Conservation (phyloP, 2,797 vertebrate species). For the Parauchenoglanis punctatus region DNA sequence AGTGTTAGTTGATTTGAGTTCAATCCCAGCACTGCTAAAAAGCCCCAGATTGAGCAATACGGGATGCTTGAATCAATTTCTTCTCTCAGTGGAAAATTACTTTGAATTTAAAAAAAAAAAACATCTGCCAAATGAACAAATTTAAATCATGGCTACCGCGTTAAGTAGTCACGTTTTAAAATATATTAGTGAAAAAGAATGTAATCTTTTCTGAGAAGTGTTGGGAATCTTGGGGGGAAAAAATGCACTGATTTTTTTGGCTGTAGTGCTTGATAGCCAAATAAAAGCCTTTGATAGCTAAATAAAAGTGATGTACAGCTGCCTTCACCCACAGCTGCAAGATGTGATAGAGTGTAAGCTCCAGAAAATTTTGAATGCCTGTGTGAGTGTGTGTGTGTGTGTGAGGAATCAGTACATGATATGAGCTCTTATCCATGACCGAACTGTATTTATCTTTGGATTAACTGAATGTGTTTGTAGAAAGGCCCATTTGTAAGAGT, state of each 20-base stretch:
- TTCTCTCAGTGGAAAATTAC: neutral
- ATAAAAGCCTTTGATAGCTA: conserved; percentile 3
- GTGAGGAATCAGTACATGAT: neutral
- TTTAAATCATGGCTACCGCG: neutral
- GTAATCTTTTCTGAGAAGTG: neutral
- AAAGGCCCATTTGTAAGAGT: neutral
- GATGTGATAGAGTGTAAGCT: neutral
- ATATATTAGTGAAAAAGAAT: too few relatives aligned
- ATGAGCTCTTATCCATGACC: neutral
- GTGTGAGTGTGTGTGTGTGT: conserved; percentile 3
- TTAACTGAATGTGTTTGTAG: conserved; percentile 1
- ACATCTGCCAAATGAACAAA: neutral
- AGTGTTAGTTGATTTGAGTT: neutral
- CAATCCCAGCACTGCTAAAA: neutral
- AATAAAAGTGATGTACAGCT: conserved; percentile 1
- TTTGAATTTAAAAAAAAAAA: neutral
- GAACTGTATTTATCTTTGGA: conserved; percentile 18
- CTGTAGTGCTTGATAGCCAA: neutral
- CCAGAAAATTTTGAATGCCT: neutral
- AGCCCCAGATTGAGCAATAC: neutral
- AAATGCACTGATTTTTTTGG: neutral
- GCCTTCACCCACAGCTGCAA: neutral
- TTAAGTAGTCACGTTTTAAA: neutral
- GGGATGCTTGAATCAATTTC: neutral
- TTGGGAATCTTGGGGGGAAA: neutral